Evolutionary conservation across 2,888 invertebrate species (phyloP).

Genomic region (Itoplectis maculator): DNA sequence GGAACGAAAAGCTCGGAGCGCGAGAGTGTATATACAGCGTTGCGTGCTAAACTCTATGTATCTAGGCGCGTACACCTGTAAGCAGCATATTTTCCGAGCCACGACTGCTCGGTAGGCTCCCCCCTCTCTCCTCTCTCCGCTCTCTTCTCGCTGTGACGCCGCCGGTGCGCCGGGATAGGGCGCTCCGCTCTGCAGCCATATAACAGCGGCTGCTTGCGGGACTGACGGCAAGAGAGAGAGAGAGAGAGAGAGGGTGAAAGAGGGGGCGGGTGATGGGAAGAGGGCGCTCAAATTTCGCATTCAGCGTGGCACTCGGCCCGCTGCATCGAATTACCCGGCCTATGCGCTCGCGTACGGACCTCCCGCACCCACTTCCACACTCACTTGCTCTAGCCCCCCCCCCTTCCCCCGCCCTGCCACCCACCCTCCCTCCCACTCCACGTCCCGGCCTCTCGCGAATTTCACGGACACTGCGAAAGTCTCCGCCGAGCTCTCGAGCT

Average conservation of each 20-base stretch:
- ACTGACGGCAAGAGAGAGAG: too few relatives aligned
- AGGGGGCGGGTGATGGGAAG: constrained; percentile 13
- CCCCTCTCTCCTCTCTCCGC: too few relatives aligned
- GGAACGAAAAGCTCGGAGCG: not conserved
- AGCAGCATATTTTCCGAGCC: constrained; percentile 80
- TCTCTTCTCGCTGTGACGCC: not conserved
- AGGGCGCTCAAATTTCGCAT: constrained; percentile 65
- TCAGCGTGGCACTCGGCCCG: constrained; percentile 67
- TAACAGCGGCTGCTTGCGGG: constrained; percentile 51
- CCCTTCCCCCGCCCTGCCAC: not conserved
- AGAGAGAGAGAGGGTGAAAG: not conserved
- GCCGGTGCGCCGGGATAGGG: constrained; percentile 33
- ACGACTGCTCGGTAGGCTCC: constrained; percentile 67
- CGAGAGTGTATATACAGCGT: not conserved
- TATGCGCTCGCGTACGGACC: constrained; percentile 46
- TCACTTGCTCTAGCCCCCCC: not conserved
- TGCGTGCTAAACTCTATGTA: constrained; percentile 53
- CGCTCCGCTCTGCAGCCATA: constrained; percentile 42
- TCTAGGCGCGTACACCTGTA: constrained; percentile 67
- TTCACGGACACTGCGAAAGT: constrained; percentile 57
- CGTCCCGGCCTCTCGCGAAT: constrained; percentile 45
- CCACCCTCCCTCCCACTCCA: constrained; percentile 26
- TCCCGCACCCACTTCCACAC: not conserved
- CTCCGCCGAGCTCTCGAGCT: constrained; percentile 4
- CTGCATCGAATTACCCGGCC: constrained; percentile 69